Base-by-base conservation (phyloP, 2,888 invertebrate species). In the Cetonia aurata region DNA sequence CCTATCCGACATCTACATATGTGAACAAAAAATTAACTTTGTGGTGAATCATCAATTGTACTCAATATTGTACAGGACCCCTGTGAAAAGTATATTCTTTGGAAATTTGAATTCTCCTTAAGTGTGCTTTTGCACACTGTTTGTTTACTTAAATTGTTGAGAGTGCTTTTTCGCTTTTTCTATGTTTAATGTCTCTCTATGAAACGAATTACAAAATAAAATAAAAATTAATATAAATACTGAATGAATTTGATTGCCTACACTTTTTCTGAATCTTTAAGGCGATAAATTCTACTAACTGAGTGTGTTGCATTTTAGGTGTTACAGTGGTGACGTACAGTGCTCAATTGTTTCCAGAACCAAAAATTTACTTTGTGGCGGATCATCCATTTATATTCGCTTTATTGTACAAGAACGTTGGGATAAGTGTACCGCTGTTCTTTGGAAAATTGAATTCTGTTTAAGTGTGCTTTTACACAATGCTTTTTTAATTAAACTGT, bases 351-450 rank as follows among this genome's bases (percentile, higher is more conserved):
- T 15, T 25, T 53, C 44, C 44, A 44, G 3, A 10, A n/a, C 44
- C 3, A 10, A 44, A 44, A 44, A 44, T 44, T 44, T 3, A 44
- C 44, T 59, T 59, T 19, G 42, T 13, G 6, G 60, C 41, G 41
- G 41, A 59, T 59, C 60, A 59, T 41, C 41, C 60, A 10, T 59
- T 41, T 9, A 41, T 59, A 15, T 41, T 41, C 60, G 31, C 13
- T 41, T 6, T 44, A 6, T 44, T 44, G 12, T 44, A 44, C 6
- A 6, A 10, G 42, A 9, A 10, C 10, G 44, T 2, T 13, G 44
- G 44, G 2, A 44, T 3, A 10, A 44, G 1, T 25, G 25, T 44
- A 2, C 44, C 44, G 13, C 13, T 44, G n/a, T 59, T 59, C 41
- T 15, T 41, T 31, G 60, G 12, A 59, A 59, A 59, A 42, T 59